phyloP scores from a whole-genome alignment of 2,888 invertebrate species.

The Dysmachus trigonus region DNA sequence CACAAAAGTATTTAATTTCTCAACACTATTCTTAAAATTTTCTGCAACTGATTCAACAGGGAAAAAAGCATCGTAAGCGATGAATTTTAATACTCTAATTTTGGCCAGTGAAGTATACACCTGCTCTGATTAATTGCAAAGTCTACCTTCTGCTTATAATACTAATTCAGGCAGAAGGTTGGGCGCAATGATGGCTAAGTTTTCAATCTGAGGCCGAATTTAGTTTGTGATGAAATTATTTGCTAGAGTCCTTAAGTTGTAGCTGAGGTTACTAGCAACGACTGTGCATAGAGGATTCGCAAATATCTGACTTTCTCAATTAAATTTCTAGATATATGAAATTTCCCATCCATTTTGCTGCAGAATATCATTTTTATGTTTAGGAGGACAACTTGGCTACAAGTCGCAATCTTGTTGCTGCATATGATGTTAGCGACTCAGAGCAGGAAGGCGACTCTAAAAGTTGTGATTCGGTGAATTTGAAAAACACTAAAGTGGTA shows the following conservation, averaged over 20 bases:
- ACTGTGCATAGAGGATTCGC: constrained; percentile 18
- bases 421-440: constrained; percentile 48
- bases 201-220: constrained; percentile 50
- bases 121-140: neutral
- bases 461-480: neutral
- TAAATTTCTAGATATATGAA: neutral
- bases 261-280: neutral
- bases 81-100: neutral
- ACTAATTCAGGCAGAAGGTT: neutral
- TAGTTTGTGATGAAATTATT: constrained; percentile 41
- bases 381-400: neutral
- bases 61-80: neutral
- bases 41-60: neutral
- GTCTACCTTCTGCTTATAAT: neutral
- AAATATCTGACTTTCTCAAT: constrained; percentile 10
- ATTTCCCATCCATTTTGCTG: neutral
- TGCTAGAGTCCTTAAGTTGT: constrained; percentile 35
- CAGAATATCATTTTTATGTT: neutral
- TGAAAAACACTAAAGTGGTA: neutral
- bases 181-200: constrained; percentile 48
- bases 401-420: constrained; percentile 48
- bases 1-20: no score
- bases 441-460: constrained; percentile 35
- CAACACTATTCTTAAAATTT: neutral
- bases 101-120: neutral